Conservation (phyloP, 1,140 invertebrate genomes). For the Chrysomallon squamiferum region DNA sequence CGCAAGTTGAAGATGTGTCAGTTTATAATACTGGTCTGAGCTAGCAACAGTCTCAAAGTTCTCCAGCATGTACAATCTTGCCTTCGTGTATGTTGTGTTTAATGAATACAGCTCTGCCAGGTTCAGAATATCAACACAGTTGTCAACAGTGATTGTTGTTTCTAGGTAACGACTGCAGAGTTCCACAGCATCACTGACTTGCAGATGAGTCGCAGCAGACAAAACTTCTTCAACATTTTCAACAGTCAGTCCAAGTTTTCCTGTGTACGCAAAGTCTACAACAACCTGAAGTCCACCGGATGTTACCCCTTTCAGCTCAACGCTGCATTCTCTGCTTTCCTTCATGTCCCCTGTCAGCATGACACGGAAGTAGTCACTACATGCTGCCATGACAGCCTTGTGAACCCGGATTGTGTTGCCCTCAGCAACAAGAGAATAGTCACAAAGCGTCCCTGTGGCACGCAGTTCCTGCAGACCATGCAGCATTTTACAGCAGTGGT, state of each 20-base stretch:
- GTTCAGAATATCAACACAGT: slow-evolving; percentile 61
- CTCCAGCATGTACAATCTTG: slow-evolving; percentile 50
- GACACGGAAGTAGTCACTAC: slow-evolving; percentile 70
- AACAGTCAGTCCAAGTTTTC: slow-evolving; percentile 48
- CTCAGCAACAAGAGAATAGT: slow-evolving; percentile 50
- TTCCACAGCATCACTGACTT: slow-evolving; percentile 58
- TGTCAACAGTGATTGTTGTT: slow-evolving; percentile 50
- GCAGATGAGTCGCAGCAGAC: slow-evolving; percentile 58
- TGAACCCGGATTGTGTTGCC: slow-evolving; percentile 48
- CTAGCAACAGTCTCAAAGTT: slow-evolving; percentile 57
- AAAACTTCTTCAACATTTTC: slow-evolving; percentile 61
- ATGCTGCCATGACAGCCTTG: slow-evolving; percentile 58
- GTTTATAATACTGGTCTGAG: slow-evolving; percentile 52
- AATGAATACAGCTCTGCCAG: slow-evolving; percentile 58
- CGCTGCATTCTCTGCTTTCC: slow-evolving; percentile 51
- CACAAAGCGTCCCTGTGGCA: slow-evolving; percentile 45
- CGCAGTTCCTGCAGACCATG: slow-evolving; percentile 49
- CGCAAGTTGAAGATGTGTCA: slow-evolving; percentile 50
- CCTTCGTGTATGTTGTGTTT: slow-evolving; percentile 24
- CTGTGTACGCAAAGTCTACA: slow-evolving; percentile 53
- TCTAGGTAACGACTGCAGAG: slow-evolving; percentile 59
- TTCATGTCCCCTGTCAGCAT: slow-evolving; percentile 64
- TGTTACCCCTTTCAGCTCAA: slow-evolving; percentile 56
- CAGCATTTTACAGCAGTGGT: slow-evolving; percentile 47
- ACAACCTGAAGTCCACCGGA: slow-evolving; percentile 52